Evolutionary conservation across 2,797 vertebrate genomes (phyloP).

Genomic region (Gephyroberyx darwinii): DNA sequence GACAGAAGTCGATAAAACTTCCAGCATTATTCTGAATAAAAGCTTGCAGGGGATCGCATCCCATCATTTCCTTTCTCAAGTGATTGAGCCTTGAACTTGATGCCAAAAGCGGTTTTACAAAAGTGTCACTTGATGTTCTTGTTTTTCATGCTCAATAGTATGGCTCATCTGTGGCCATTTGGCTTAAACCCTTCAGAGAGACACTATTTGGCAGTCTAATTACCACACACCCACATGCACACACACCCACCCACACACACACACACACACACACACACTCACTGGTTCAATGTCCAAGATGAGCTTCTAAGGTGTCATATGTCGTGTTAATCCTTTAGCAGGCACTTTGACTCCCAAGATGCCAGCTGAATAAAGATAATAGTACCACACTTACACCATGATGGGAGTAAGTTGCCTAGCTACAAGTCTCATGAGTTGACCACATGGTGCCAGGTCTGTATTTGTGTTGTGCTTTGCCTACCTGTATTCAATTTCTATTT

Average conservation of each 20-base stretch:
- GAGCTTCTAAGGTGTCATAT: no score
- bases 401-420: neutral
- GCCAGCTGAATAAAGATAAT: no score
- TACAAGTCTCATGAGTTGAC: neutral
- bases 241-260: neutral
- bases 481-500: conserved; percentile 33
- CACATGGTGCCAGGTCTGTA: neutral
- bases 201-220: neutral
- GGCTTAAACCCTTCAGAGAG: neutral
- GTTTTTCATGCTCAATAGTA: neutral
- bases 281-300: neutral
- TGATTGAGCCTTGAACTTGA: no score
- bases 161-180: neutral
- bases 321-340: no score
- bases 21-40: no score
- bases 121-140: neutral
- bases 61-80: neutral
- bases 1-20: no score
- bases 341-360: no score
- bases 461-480: neutral
- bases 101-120: neutral
- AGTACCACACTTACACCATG: neutral
- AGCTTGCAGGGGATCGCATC: neutral
- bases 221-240: neutral
- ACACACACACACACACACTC: conserved; percentile 3